These are phyloP conservation scores for Apodemia mormo DNA, from an alignment of 2,888 invertebrate species.

Conservation along the genomic window DNA sequence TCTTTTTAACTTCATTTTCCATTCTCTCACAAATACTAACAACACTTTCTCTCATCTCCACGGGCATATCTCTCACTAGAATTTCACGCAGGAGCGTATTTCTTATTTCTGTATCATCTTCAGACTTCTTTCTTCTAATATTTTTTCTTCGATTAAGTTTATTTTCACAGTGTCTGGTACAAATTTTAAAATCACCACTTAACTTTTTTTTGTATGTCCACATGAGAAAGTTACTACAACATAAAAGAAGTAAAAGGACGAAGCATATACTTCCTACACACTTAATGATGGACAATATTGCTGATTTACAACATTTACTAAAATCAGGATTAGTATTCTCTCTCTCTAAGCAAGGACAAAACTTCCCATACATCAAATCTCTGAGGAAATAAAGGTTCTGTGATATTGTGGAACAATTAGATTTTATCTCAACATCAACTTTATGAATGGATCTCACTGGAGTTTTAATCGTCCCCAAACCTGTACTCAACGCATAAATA, in stretches of 20 bases:
- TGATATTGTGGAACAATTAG: slow-evolving; percentile 64
- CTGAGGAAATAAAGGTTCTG: slow-evolving; percentile 56
- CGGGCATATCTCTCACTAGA: slow-evolving; percentile 56
- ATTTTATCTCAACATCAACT: slow-evolving; percentile 44
- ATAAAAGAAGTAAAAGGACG: slow-evolving; percentile 46
- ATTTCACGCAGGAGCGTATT: slow-evolving; percentile 59
- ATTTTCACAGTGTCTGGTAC: slow-evolving; percentile 34
- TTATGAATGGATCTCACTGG: slow-evolving; percentile 24
- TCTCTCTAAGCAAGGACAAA: slow-evolving; percentile 44
- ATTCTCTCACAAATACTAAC: slow-evolving; percentile 57
- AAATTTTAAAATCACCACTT: slow-evolving; percentile 40
- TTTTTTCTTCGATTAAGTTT: slow-evolving; percentile 33
- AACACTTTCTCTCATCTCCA: slow-evolving; percentile 55
- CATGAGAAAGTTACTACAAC: slow-evolving; percentile 43
- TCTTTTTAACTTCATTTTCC: slow-evolving; percentile 48
- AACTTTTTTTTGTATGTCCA: slow-evolving; percentile 45
- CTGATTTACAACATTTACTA: slow-evolving; percentile 45
- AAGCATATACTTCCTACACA: slow-evolving; percentile 47
- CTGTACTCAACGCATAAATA: slow-evolving; percentile 57
- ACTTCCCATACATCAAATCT: slow-evolving; percentile 56
- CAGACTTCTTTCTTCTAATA: slow-evolving; percentile 26
- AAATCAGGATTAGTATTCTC: slow-evolving; percentile 46
- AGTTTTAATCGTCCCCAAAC: slow-evolving; percentile 44
- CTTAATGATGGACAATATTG: slow-evolving; percentile 48
- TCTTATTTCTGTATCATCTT: slow-evolving; percentile 45